Conservation (phyloP, 1,140 invertebrate genomes). For the Cataglyphis hispanica region DNA sequence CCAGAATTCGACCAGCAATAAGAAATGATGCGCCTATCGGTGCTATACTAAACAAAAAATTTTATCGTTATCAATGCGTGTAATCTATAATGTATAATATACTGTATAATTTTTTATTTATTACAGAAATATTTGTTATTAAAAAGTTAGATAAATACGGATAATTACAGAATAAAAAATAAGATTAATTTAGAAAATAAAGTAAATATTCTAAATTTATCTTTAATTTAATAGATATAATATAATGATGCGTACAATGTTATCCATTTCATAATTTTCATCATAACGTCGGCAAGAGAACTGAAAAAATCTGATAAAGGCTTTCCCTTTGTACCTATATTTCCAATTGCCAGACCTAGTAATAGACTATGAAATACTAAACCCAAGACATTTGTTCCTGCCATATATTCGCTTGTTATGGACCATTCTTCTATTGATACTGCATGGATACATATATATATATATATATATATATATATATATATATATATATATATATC, state of each 20-base stretch:
- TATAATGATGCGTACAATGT: conserved; percentile 82
- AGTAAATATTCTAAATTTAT: background rate
- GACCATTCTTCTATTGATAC: conserved; percentile 83
- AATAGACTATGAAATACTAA: conserved; percentile 87
- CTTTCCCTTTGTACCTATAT: conserved; percentile 85
- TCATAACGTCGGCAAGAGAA: conserved; percentile 86
- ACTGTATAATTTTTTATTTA: conserved; percentile 46
- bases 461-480: no score
- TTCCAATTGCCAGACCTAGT: conserved; percentile 87
- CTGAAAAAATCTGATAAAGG: conserved; percentile 86
- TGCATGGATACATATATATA: conserved; percentile 44
- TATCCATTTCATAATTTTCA: conserved; percentile 88
- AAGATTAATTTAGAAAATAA: background rate
- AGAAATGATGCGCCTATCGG: conserved; percentile 92
- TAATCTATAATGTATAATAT: conserved; percentile 7
- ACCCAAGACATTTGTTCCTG: conserved; percentile 88
- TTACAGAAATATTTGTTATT: conserved; percentile 19
- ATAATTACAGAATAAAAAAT: background rate
- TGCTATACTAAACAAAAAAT: conserved; percentile 87
- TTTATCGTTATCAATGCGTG: background rate
- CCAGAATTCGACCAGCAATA: conserved; percentile 91
- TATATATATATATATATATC: background rate
- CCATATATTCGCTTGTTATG: conserved; percentile 81
- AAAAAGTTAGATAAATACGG: background rate
- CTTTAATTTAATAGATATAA: background rate